These are phyloP conservation scores for Tipula helvola DNA, from an alignment of 2,888 invertebrate species.

Conservation along the genomic window DNA sequence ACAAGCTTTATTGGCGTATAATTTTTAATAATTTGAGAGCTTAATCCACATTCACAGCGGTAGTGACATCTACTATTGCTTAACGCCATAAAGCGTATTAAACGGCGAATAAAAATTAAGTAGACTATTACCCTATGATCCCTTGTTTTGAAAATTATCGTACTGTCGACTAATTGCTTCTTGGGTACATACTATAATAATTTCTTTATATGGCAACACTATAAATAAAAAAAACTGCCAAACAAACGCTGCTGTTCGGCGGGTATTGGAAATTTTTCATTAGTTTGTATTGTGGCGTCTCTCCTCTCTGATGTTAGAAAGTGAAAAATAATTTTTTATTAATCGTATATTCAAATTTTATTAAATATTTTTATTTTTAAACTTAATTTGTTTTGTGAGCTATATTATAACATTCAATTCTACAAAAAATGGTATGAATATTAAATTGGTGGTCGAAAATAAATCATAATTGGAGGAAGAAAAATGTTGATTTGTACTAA, in stretches of 20 bases:
- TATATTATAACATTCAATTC: neutral
- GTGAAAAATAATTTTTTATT: neutral
- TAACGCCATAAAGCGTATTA: no score
- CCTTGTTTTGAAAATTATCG: no score
- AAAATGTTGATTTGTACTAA: neutral
- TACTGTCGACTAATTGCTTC: neutral
- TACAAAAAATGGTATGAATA: neutral
- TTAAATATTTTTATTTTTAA: neutral
- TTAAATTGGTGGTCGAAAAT: neutral
- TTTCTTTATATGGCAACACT: neutral
- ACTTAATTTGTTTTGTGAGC: neutral
- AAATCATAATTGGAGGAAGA: neutral
- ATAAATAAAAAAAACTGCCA: neutral
- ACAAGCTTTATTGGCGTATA: no score
- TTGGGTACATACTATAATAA: neutral
- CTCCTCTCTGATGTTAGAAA: neutral
- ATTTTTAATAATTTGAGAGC: no score
- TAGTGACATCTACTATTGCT: no score
- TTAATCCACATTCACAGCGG: no score
- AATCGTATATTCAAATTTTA: neutral
- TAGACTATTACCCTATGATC: no score
- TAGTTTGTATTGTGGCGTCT: constrained; percentile 9
- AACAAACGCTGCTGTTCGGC: constrained; percentile 6
- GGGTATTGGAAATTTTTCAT: neutral
- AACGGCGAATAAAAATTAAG: no score